Conservation (phyloP, 1,140 invertebrate genomes). For the Eurytemora carolleeae region DNA sequence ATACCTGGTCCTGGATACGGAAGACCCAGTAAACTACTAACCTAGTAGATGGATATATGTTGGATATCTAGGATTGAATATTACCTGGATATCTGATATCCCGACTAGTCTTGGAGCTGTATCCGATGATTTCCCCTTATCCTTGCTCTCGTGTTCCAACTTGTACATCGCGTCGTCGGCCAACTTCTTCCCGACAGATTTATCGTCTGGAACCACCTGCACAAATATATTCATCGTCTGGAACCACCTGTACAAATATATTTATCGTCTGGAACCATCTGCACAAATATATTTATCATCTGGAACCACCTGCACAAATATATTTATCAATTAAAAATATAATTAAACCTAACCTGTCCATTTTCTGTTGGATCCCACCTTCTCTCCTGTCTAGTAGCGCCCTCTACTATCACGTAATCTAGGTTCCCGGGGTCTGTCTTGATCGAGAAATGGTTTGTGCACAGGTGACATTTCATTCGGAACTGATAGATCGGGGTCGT, state of each 20-base stretch:
- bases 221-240: too few species aligned
- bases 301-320: too few species aligned
- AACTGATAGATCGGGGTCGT: conserved; percentile 95
- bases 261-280: too few species aligned
- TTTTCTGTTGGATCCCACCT: conserved; percentile 93
- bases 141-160: conserved; percentile 69
- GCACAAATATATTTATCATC: too few species aligned
- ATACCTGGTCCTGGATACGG: too few species aligned
- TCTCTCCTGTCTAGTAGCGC: conserved; percentile 86
- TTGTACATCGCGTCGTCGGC: conserved; percentile 90
- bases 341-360: conserved; percentile 58
- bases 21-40: too few species aligned
- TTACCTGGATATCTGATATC: conserved; percentile 50
- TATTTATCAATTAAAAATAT: not conserved
- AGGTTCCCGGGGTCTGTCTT: conserved; percentile 97
- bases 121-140: conserved; percentile 46
- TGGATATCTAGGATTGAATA: too few species aligned
- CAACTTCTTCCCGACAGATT: conserved; percentile 60
- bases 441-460: conserved; percentile 92
- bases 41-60: too few species aligned
- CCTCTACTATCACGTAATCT: conserved; percentile 86
- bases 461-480: conserved; percentile 97
- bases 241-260: too few species aligned
- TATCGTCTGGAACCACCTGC: conserved; percentile 67
- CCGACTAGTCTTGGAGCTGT: conserved; percentile 50